Evolutionary conservation across 2,888 invertebrate species (phyloP).

Genomic region (Eupithecia inturbata): DNA sequence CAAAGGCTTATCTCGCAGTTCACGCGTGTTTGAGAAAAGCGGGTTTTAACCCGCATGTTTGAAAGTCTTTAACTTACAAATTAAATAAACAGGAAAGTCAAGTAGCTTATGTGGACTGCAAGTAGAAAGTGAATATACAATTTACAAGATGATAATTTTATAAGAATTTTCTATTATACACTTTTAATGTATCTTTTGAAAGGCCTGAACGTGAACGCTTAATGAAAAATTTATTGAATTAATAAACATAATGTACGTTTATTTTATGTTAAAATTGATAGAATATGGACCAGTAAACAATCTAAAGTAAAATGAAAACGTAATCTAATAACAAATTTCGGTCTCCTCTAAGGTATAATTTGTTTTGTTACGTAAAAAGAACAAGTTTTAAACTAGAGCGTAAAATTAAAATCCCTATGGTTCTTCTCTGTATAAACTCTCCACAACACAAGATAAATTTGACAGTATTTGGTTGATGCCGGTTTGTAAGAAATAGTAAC

Average conservation of each 20-base stretch:
- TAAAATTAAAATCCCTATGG: background rate
- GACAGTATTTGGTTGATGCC: background rate
- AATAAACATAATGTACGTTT: too few relatives aligned
- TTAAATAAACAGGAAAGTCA: background rate
- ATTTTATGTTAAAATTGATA: background rate
- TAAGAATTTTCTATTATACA: background rate
- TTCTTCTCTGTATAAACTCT: background rate
- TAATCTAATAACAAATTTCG: constrained; percentile 2
- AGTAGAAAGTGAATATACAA: background rate
- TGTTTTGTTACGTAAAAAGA: background rate
- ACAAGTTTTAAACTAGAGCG: constrained; percentile 13
- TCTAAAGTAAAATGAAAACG: background rate
- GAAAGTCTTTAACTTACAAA: background rate
- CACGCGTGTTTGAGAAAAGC: background rate
- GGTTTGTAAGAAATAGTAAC: too few relatives aligned
- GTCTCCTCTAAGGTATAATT: background rate
- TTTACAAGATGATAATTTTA: background rate
- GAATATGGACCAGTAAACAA: background rate
- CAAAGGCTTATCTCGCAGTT: too few relatives aligned
- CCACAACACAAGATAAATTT: background rate
- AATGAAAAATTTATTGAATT: background rate
- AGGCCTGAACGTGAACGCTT: background rate
- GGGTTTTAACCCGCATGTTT: background rate
- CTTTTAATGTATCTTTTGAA: background rate
- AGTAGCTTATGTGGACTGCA: background rate